A percentile compares a stretch with the other conserved stretches of the same genome.
These are phyloP conservation scores for Argyresthia goedartella DNA, from an alignment of 2,888 invertebrate species.

Conservation along the genomic window DNA sequence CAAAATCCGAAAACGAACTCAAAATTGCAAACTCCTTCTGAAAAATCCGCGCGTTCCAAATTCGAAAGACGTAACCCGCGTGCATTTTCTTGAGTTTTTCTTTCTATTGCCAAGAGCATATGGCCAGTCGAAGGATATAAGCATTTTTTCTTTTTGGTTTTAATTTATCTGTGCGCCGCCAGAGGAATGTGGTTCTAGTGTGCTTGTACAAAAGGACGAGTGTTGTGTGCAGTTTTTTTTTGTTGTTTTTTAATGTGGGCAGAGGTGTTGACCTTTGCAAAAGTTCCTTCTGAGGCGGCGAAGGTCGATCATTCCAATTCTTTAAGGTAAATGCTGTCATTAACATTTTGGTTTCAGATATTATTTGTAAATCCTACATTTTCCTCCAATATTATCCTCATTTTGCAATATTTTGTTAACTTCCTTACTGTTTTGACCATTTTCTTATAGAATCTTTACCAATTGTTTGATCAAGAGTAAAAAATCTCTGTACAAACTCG, in stretches of 20 bases:
- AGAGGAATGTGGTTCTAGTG: constrained; percentile 52
- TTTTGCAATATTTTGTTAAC: too few species aligned
- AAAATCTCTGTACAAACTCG: too few species aligned
- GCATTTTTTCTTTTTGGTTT: constrained; percentile 21
- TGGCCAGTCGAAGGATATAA: constrained; percentile 49
- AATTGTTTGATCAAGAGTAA: too few species aligned
- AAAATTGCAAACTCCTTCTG: constrained; percentile 7
- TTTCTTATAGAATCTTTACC: too few species aligned
- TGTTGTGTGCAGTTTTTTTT: constrained; percentile 36
- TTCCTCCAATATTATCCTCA: too few species aligned
- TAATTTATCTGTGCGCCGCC: constrained; percentile 19
- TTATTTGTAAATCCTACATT: too few species aligned
- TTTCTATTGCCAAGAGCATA: constrained; percentile 23
- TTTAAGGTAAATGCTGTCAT: constrained; percentile 8
- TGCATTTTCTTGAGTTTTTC: constrained; percentile 13
- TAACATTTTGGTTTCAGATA: too few species aligned
- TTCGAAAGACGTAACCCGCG: neutral
- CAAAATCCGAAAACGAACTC: constrained; percentile 42
- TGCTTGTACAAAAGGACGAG: constrained; percentile 43
- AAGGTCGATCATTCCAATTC: constrained; percentile 23
- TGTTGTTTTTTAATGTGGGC: constrained; percentile 33
- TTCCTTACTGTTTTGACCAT: too few species aligned
- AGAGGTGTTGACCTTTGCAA: constrained; percentile 23
- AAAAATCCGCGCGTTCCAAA: neutral
- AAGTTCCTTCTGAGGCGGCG: constrained; percentile 4